Conservation (phyloP, 2,113 vertebrate species). For the Neodontobutis hainanensis region DNA sequence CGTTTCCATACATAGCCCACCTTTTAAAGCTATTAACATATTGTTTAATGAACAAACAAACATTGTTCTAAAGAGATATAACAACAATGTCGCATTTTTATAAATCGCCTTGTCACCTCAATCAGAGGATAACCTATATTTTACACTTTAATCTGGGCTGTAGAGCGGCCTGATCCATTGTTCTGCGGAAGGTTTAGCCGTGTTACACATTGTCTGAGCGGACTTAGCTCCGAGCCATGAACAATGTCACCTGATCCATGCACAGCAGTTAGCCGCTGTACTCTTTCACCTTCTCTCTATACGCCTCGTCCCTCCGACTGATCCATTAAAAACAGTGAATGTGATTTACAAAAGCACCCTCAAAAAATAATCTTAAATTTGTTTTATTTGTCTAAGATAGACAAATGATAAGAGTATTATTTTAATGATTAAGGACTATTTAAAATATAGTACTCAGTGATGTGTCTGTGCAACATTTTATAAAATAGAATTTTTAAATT, state of each 20-base stretch:
- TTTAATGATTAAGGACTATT: too few relatives aligned
- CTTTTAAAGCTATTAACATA: constrained; percentile 22
- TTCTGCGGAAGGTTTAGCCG: constrained; percentile 61
- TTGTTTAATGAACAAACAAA: constrained; percentile 18
- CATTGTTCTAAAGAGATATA: not conserved
- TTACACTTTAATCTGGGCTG: constrained; percentile 68
- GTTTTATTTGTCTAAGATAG: too few relatives aligned
- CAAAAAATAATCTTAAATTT: not conserved
- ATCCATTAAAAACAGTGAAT: not conserved
- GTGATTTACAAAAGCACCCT: not conserved
- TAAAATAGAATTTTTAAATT: too few relatives aligned
- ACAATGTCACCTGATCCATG: not conserved
- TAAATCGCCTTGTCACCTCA: constrained; percentile 50
- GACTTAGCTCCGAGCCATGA: constrained; percentile 53
- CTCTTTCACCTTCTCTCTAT: too few relatives aligned
- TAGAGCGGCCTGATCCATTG: constrained; percentile 56
- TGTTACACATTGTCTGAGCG: constrained; percentile 66
- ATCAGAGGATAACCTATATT: constrained; percentile 77
- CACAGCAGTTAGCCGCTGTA: not conserved
- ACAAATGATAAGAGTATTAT: too few relatives aligned
- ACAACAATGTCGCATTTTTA: constrained; percentile 1
- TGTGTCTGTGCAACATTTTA: too few relatives aligned
- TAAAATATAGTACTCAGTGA: too few relatives aligned
- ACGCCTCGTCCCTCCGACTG: too few relatives aligned
- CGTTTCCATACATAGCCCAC: too few relatives aligned